Conservation (phyloP, 2,888 invertebrate genomes). For the Hypercompe scribonia region DNA sequence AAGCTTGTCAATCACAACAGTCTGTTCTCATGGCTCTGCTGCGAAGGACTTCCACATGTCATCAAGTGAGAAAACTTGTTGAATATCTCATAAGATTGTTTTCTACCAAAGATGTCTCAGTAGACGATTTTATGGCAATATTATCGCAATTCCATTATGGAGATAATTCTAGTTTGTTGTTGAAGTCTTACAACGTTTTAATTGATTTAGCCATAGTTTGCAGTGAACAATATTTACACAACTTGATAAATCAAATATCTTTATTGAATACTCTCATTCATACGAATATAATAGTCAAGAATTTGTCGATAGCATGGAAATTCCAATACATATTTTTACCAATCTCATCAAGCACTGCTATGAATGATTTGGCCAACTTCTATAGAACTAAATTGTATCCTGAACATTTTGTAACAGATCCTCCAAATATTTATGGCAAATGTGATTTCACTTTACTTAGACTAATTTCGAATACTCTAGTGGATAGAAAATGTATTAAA, state of each 20-base stretch:
- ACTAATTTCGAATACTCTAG: constrained; percentile 62
- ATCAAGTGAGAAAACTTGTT: constrained; percentile 68
- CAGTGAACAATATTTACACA: constrained; percentile 74
- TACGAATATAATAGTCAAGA: constrained; percentile 71
- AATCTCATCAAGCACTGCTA: constrained; percentile 71
- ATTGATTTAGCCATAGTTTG: constrained; percentile 70
- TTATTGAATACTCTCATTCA: constrained; percentile 72
- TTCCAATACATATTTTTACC: constrained; percentile 80
- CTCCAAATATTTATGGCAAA: constrained; percentile 54
- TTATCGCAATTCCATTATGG: constrained; percentile 69
- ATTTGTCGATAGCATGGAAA: constrained; percentile 78
- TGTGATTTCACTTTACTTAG: constrained; percentile 75
- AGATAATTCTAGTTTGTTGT: constrained; percentile 65
- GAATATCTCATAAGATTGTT: constrained; percentile 65
- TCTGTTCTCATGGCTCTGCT: constrained; percentile 64
- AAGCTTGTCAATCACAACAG: constrained; percentile 58
- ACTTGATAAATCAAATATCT: constrained; percentile 64
- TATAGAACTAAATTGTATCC: constrained; percentile 49
- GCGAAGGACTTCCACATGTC: constrained; percentile 69
- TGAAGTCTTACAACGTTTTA: constrained; percentile 67
- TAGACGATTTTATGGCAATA: constrained; percentile 50
- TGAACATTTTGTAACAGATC: constrained; percentile 37
- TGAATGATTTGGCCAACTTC: constrained; percentile 73
- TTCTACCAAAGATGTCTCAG: constrained; percentile 36
- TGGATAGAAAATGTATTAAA: constrained; percentile 36